phyloP scores from a whole-genome alignment of 2,888 invertebrate species.

The Drosophila merina region DNA sequence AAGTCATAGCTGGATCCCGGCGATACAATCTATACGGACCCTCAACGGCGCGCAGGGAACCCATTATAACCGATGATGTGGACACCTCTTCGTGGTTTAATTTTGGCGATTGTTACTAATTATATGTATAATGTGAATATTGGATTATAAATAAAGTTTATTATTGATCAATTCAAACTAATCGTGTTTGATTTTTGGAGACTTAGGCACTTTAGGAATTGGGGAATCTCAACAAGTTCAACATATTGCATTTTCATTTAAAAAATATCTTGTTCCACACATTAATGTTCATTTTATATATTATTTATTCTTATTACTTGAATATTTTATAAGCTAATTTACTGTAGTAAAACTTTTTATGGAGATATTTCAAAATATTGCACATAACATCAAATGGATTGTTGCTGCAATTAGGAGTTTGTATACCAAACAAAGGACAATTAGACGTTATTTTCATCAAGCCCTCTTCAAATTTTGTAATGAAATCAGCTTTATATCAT shows the following conservation, averaged over 20 bases:
- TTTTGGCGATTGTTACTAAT: constrained; percentile 63
- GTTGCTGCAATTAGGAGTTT: not conserved
- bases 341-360: not conserved
- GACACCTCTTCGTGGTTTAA: constrained; percentile 60
- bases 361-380: not conserved
- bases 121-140: not conserved
- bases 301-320: not conserved
- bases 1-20: constrained; percentile 66
- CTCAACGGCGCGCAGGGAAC: constrained; percentile 33
- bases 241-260: no score
- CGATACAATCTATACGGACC: constrained; percentile 63
- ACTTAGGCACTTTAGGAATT: no score
- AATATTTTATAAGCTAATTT: not conserved
- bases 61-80: constrained; percentile 54
- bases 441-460: not conserved
- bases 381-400: not conserved
- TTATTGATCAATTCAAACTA: no score
- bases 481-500: constrained; percentile 2
- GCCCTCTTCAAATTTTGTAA: not conserved
- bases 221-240: no score
- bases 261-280: no score
- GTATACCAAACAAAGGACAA: not conserved
- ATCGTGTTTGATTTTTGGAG: no score
- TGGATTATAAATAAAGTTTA: not conserved
- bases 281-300: no score